These are phyloP conservation scores for Dolichoris vasculosae DNA, from an alignment of 1,140 invertebrate species.

Conservation along the genomic window DNA sequence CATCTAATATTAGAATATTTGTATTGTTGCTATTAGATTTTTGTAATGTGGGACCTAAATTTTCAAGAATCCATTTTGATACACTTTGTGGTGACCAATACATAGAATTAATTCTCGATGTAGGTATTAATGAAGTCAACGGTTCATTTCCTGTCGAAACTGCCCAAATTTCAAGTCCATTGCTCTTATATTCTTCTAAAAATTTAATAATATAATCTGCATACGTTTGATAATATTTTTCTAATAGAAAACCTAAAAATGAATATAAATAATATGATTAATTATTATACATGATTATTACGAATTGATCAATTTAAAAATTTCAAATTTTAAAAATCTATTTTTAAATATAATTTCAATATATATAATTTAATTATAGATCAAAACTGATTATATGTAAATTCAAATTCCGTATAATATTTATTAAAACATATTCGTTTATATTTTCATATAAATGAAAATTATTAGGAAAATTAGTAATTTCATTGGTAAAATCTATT, in stretches of 20 bases:
- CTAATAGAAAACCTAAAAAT: conserved; percentile 75
- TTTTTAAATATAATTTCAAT: neutral
- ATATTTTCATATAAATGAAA: too few species aligned
- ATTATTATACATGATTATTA: neutral
- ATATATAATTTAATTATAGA: neutral
- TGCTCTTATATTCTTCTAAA: conserved; percentile 74
- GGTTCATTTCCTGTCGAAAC: conserved; percentile 83
- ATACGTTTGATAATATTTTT: conserved; percentile 84
- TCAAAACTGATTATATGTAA: neutral
- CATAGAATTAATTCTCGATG: conserved; percentile 77
- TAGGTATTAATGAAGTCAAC: conserved; percentile 75
- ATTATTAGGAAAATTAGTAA: too few species aligned
- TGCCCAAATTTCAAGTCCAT: conserved; percentile 78
- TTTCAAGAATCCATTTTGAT: conserved; percentile 78
- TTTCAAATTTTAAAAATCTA: neutral
- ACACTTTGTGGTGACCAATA: conserved; percentile 56
- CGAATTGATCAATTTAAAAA: neutral
- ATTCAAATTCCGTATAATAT: too few species aligned
- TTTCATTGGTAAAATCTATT: too few species aligned
- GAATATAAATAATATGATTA: neutral
- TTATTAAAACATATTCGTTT: too few species aligned
- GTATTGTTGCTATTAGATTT: conserved; percentile 77
- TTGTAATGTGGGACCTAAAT: conserved; percentile 82
- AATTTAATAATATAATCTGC: conserved; percentile 88
- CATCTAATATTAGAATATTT: conserved; percentile 82